Evolutionary conservation across 1,140 invertebrate genomes (phyloP).

Genomic region (Babylonia areolata): DNA sequence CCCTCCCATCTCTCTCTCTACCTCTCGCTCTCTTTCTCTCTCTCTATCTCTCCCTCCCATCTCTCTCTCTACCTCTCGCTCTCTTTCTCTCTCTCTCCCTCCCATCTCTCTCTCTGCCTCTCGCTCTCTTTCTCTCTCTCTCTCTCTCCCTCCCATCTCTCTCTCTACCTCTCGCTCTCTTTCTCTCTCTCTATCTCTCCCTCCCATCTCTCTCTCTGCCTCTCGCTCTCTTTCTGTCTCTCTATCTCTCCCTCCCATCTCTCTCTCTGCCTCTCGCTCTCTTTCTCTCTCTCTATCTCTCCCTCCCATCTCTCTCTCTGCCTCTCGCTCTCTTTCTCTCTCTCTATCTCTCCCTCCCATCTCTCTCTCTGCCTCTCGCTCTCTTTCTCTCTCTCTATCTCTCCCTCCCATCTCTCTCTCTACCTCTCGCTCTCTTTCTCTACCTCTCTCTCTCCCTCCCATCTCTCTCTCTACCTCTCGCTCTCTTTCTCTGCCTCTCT

Average conservation of each 20-base stretch:
- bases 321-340: background rate
- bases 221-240: background rate
- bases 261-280: too few species aligned
- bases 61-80: too few species aligned
- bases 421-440: too few species aligned
- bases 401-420: background rate
- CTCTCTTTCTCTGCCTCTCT: background rate
- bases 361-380: background rate
- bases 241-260: too few species aligned
- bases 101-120: too few species aligned
- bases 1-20: constrained; percentile 20
- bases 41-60: background rate
- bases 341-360: background rate
- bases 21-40: background rate
- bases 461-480: background rate
- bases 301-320: background rate
- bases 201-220: background rate
- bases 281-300: background rate
- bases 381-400: background rate
- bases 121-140: too few species aligned
- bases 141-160: background rate
- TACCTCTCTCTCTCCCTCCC: background rate
- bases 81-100: background rate
- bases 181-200: too few species aligned
- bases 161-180: too few species aligned